These are phyloP conservation scores for Lasiurus borealis DNA, from an alignment of 2,113 vertebrate genomes.

Conservation along the genomic window DNA sequence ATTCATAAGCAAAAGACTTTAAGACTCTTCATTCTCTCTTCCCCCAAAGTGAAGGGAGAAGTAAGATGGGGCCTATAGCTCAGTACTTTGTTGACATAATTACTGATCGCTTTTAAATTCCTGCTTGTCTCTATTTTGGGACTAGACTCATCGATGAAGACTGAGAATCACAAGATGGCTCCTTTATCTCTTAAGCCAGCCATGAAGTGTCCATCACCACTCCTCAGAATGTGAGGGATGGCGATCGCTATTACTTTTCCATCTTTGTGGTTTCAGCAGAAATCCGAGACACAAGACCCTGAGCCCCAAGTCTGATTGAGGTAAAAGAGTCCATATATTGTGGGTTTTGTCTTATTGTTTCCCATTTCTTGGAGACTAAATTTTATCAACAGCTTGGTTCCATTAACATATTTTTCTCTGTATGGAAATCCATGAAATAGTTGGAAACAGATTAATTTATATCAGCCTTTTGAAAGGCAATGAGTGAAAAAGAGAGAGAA, in stretches of 20 bases:
- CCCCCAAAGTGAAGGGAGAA: not conserved
- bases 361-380: slow-evolving; percentile 49
- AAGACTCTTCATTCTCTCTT: not conserved
- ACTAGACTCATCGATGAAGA: not conserved
- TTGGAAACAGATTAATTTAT: slow-evolving; percentile 68
- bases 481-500: slow-evolving; percentile 54
- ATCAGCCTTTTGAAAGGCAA: slow-evolving; percentile 63
- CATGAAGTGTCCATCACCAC: not conserved
- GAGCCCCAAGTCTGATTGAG: not conserved
- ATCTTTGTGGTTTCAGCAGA: slow-evolving; percentile 58
- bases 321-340: not conserved
- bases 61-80: fast-evolving
- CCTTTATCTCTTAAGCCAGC: not conserved
- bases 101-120: not conserved
- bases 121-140: not conserved
- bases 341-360: slow-evolving; percentile 46
- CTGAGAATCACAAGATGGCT: not conserved
- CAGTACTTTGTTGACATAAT: not conserved
- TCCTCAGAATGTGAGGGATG: not conserved
- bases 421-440: slow-evolving; percentile 43
- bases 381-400: slow-evolving; percentile 39
- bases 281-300: not conserved
- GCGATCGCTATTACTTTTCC: not conserved
- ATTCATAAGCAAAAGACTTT: not conserved
- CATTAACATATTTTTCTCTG: slow-evolving; percentile 40